Evolutionary conservation across 30 jellyfish, hydroid and myxozoan genomes (phyloP).

Genomic region (Mastigias papua): DNA sequence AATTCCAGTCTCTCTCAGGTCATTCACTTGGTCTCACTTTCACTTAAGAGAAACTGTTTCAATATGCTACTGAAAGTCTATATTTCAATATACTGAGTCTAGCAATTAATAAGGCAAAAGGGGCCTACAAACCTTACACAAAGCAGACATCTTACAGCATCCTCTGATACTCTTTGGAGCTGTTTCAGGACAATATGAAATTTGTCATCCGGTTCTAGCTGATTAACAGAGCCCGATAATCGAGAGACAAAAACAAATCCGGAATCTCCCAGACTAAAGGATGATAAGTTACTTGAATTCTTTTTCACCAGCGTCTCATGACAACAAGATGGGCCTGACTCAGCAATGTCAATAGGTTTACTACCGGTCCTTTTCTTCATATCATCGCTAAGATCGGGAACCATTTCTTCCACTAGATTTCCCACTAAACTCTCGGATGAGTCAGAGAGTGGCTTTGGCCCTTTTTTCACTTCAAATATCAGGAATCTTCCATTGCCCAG

Average conservation of each 20-base stretch:
- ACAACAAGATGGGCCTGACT: conserved; percentile 69
- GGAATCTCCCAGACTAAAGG: conserved; percentile 73
- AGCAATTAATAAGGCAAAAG: neutral
- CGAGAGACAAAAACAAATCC: conserved; percentile 75
- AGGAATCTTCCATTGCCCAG: conserved; percentile 96
- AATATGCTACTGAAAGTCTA: neutral
- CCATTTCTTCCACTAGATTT: neutral
- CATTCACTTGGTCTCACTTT: too few relatives aligned
- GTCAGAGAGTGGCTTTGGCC: conserved; percentile 62
- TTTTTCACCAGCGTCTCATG: conserved; percentile 73
- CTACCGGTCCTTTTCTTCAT: conserved; percentile 25
- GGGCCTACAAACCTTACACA: conserved; percentile 79
- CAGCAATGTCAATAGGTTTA: conserved; percentile 48
- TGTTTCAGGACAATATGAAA: conserved; percentile 84
- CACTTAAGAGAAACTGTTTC: neutral
- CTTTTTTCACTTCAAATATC: conserved; percentile 68
- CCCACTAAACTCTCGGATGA: conserved; percentile 23
- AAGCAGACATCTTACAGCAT: conserved; percentile 78
- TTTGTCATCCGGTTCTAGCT: conserved; percentile 46
- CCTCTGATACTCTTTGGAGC: conserved; percentile 89
- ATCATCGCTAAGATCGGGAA: conserved; percentile 21
- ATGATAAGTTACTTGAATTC: conserved; percentile 19
- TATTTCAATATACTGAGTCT: neutral
- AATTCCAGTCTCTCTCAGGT: too few relatives aligned
- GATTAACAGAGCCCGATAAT: conserved; percentile 49